phyloP scores from a whole-genome alignment of 2,113 vertebrate species.

The Vulpes lagopus region DNA sequence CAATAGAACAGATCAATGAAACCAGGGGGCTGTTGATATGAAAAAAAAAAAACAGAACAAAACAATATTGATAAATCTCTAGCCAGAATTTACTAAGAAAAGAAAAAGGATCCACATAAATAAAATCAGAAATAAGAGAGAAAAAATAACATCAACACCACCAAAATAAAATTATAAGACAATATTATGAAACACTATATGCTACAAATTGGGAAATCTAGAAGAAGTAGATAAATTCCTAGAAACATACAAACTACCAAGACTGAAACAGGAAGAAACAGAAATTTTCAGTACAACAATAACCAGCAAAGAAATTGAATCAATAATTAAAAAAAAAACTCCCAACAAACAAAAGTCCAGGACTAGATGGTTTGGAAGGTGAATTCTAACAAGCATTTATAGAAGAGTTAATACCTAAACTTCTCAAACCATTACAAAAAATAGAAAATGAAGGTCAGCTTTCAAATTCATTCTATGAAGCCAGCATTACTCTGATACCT shows the following conservation, averaged over 20 bases:
- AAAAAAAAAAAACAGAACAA: background rate
- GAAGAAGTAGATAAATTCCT: background rate
- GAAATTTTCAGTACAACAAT: background rate
- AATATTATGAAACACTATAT: background rate
- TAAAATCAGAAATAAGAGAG: background rate
- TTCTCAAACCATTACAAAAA: background rate
- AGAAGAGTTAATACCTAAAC: background rate
- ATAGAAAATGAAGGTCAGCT: background rate
- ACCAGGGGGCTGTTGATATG: background rate
- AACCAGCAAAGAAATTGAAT: background rate
- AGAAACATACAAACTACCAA: background rate
- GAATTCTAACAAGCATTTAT: background rate
- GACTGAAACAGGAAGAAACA: background rate
- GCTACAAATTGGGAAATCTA: background rate
- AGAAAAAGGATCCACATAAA: background rate
- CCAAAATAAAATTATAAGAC: background rate
- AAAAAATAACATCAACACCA: background rate
- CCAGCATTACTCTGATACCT: background rate
- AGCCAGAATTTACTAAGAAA: background rate
- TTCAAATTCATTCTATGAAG: background rate
- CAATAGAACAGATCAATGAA: background rate
- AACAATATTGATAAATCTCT: background rate
- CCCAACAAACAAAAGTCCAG: background rate
- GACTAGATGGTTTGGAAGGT: background rate
- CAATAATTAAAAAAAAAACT: background rate